phyloP scores from a whole-genome alignment of 2,888 invertebrate genomes.

The Aphelenchoides bicaudatus region DNA sequence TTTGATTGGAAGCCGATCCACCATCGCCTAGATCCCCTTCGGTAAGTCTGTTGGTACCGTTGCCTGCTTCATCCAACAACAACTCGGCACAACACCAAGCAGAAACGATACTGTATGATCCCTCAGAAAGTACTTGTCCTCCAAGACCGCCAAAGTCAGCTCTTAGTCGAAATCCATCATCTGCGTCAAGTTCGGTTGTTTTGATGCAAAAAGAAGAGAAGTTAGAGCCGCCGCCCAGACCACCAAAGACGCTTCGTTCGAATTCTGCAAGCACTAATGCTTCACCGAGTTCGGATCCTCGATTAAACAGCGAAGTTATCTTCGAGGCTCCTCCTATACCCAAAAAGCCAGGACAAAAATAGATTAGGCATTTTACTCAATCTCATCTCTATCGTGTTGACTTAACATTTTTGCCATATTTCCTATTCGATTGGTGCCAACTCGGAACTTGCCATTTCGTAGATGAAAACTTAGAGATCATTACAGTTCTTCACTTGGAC shows the following conservation, averaged over 20 bases:
- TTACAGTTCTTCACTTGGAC: too few relatives aligned
- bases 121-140: constrained; percentile 24
- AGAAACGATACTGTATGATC: neutral
- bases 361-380: neutral
- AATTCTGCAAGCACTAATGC: neutral
- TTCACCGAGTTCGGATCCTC: constrained; percentile 6
- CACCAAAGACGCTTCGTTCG: constrained; percentile 5
- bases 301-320: neutral
- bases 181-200: neutral
- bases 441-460: too few relatives aligned
- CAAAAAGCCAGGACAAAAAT: constrained; percentile 16
- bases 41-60: constrained; percentile 28
- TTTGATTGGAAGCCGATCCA: constrained; percentile 13
- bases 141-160: constrained; percentile 29
- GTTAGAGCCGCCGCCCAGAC: constrained; percentile 2
- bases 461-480: too few relatives aligned
- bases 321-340: constrained; percentile 19
- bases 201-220: constrained; percentile 7
- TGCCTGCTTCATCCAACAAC: too few relatives aligned
- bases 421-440: too few relatives aligned
- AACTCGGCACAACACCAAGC: too few relatives aligned
- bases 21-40: constrained; percentile 32
- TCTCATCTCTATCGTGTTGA: neutral
- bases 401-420: too few relatives aligned
- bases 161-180: constrained; percentile 1